phyloP scores from a whole-genome alignment of 2,888 invertebrate genomes.

The Mythimna vitellina region DNA sequence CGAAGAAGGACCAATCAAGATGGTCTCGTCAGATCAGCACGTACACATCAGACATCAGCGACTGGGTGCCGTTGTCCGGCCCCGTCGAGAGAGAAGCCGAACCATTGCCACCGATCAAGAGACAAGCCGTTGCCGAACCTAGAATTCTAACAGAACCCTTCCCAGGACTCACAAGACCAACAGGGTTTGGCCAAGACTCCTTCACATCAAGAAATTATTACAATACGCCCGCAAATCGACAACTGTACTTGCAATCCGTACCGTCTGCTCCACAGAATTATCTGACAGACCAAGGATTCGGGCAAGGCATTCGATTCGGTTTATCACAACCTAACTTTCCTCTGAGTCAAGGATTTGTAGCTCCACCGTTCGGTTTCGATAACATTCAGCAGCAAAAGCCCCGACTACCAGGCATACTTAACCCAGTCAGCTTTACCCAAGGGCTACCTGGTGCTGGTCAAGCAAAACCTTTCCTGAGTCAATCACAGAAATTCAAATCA shows the following conservation, averaged over 20 bases:
- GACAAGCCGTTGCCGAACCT: conserved; percentile 87
- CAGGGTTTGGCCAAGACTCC: conserved; percentile 77
- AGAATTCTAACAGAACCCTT: conserved; percentile 86
- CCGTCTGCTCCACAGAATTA: conserved; percentile 87
- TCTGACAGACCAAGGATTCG: conserved; percentile 85
- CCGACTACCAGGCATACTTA: conserved; percentile 71
- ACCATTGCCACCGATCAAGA: conserved; percentile 75
- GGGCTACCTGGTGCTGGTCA: conserved; percentile 64
- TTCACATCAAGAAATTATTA: conserved; percentile 81
- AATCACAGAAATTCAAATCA: conserved; percentile 71
- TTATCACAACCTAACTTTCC: conserved; percentile 84
- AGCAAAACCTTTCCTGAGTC: conserved; percentile 76
- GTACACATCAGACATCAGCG: conserved; percentile 85
- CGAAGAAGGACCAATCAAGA: conserved; percentile 78
- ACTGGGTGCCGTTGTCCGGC: conserved; percentile 85
- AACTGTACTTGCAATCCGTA: conserved; percentile 84
- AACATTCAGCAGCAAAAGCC: conserved; percentile 76
- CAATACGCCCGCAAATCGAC: conserved; percentile 79
- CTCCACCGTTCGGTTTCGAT: conserved; percentile 81
- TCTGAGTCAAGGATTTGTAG: conserved; percentile 82
- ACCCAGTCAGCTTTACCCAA: conserved; percentile 76
- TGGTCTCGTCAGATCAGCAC: conserved; percentile 89
- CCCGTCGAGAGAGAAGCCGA: conserved; percentile 77
- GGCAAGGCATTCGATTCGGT: conserved; percentile 84
- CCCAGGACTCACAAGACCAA: conserved; percentile 76